Evolutionary conservation across 2,113 vertebrate genomes (phyloP).

Genomic region (Leucoraja erinaceus): DNA sequence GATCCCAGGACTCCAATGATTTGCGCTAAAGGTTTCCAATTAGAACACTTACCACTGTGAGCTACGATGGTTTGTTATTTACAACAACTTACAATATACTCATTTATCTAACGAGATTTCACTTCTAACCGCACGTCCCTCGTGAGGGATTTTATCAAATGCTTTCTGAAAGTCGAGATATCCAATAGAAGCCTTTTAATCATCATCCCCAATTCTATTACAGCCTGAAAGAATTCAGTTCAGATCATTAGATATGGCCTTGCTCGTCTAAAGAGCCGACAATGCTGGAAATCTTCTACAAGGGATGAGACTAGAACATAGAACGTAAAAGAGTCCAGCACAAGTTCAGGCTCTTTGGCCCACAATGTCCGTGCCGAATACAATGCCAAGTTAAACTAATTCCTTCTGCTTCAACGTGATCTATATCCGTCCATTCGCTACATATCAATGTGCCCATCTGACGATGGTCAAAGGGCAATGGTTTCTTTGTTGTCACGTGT

Average conservation of each 20-base stretch:
- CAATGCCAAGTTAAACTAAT: too few relatives aligned
- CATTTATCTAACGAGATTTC: constrained; percentile 19
- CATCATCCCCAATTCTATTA: constrained; percentile 18
- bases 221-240: background rate
- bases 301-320: too few relatives aligned
- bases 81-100: constrained; percentile 9
- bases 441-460: too few relatives aligned
- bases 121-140: background rate
- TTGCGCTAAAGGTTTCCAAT: background rate
- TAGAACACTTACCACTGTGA: background rate
- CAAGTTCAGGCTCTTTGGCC: too few relatives aligned
- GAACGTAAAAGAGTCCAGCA: too few relatives aligned
- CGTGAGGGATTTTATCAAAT: constrained; percentile 22
- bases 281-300: background rate
- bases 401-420: too few relatives aligned
- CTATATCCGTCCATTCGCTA: too few relatives aligned
- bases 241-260: background rate
- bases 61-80: background rate
- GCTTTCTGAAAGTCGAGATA: constrained; percentile 2
- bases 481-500: too few relatives aligned
- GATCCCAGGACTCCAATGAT: background rate
- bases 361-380: too few relatives aligned
- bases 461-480: too few relatives aligned
- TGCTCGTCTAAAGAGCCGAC: background rate
- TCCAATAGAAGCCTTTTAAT: background rate